phyloP scores from a whole-genome alignment of 2,113 vertebrate species.

The Enhydra lutris region DNA sequence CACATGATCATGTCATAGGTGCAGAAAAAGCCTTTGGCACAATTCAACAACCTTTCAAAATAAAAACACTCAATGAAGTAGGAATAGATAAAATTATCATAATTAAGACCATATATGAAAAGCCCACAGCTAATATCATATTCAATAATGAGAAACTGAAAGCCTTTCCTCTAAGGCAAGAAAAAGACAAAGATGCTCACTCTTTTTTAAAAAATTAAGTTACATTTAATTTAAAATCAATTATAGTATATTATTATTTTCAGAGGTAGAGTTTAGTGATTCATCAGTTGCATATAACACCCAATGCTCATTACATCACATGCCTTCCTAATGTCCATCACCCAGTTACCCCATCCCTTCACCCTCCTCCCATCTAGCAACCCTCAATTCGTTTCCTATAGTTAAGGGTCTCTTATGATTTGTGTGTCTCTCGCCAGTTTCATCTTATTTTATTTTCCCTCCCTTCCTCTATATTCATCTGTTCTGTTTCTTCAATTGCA shows the following conservation, averaged over 20 bases:
- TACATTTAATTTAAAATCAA: not conserved
- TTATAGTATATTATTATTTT: too few species aligned
- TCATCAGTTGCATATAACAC: not conserved
- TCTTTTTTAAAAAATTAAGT: not conserved
- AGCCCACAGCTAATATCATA: not conserved
- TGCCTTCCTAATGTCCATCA: not conserved
- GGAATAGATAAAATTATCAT: not conserved
- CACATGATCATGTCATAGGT: not conserved
- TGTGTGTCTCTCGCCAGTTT: not conserved
- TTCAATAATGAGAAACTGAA: not conserved
- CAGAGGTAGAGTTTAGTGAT: not conserved
- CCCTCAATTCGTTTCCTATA: not conserved
- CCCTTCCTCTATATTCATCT: not conserved
- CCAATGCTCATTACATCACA: not conserved
- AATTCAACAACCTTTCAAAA: not conserved
- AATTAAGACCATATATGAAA: not conserved
- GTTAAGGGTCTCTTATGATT: not conserved
- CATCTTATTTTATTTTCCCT: not conserved
- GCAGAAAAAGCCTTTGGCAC: not conserved
- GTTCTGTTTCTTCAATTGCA: not conserved
- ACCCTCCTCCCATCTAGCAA: not conserved
- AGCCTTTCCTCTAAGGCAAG: not conserved
- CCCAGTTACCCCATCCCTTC: not conserved
- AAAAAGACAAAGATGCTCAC: not conserved
- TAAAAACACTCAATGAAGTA: not conserved